A percentile compares a stretch with the other conserved stretches of the same genome.
Conservation (phyloP, 2,888 invertebrate genomes). For the Eupithecia subumbrata region DNA sequence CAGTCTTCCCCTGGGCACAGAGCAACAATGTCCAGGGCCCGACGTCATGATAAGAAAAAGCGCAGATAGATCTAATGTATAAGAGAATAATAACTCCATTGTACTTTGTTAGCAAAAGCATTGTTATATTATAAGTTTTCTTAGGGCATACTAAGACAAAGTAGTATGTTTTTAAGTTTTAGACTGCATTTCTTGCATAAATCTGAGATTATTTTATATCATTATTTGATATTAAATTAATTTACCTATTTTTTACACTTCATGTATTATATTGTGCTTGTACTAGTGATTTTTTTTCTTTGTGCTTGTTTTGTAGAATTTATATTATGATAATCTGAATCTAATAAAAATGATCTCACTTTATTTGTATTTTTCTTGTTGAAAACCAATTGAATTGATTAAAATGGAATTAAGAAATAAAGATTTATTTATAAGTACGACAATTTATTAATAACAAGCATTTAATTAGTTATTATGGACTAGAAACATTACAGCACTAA, state of each 20-base stretch:
- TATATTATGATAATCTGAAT: neutral
- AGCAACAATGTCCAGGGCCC: conserved; percentile 85
- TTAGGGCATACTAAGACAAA: neutral
- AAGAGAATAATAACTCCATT: neutral
- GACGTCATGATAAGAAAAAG: conserved; percentile 89
- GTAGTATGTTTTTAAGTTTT: neutral
- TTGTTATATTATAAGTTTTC: neutral
- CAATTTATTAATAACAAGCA: conserved; percentile 63
- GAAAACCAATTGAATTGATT: neutral
- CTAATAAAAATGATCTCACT: conserved; percentile 7
- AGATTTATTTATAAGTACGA: conserved; percentile 45
- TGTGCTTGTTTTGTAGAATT: neutral
- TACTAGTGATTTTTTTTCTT: neutral
- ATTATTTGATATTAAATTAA: neutral
- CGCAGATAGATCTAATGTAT: conserved; percentile 76
- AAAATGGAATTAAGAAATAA: neutral
- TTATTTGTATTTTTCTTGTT: neutral
- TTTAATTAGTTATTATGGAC: conserved; percentile 76
- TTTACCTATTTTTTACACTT: neutral
- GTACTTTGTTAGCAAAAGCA: neutral
- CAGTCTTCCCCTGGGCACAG: conserved; percentile 89
- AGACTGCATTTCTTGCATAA: neutral
- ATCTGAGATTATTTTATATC: conserved; percentile 1
- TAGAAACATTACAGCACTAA: conserved; percentile 74
- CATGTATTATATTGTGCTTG: neutral